phyloP scores from a whole-genome alignment of 2,888 invertebrate genomes.

The Pandemis corylana region DNA sequence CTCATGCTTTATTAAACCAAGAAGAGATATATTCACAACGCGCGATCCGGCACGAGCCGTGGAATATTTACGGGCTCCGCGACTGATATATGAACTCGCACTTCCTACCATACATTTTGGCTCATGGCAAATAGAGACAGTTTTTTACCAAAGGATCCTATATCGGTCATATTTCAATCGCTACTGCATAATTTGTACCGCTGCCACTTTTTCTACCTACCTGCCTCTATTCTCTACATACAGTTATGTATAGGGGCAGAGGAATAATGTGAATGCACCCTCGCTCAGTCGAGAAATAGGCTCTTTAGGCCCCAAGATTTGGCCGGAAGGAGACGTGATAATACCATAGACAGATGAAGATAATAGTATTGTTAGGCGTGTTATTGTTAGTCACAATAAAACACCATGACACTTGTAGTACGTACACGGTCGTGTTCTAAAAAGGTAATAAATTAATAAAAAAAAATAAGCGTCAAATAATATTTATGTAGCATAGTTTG shows the following conservation, averaged over 20 bases:
- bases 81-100: slow-evolving; percentile 73
- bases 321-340: slow-evolving; percentile 60
- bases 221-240: slow-evolving; percentile 16
- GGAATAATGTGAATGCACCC: slow-evolving; percentile 59
- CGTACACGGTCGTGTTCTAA: not conserved
- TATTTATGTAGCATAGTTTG: too few relatives aligned
- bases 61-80: slow-evolving; percentile 68
- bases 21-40: slow-evolving; percentile 52
- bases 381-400: slow-evolving; percentile 13
- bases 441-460: not conserved
- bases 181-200: slow-evolving; percentile 45
- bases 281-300: slow-evolving; percentile 72
- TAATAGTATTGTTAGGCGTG: slow-evolving; percentile 8
- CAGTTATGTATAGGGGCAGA: slow-evolving; percentile 7
- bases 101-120: slow-evolving; percentile 63
- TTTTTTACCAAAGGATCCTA: slow-evolving; percentile 44
- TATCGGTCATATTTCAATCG: slow-evolving; percentile 43
- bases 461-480: not conserved
- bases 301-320: slow-evolving; percentile 71
- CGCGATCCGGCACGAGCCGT: slow-evolving; percentile 54
- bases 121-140: slow-evolving; percentile 51
- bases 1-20: slow-evolving; percentile 73
- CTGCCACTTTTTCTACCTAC: slow-evolving; percentile 44
- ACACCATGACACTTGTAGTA: not conserved
- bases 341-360: slow-evolving; percentile 49